Conservation (phyloP, 1,140 invertebrate genomes). For the Panulirus ornatus region DNA sequence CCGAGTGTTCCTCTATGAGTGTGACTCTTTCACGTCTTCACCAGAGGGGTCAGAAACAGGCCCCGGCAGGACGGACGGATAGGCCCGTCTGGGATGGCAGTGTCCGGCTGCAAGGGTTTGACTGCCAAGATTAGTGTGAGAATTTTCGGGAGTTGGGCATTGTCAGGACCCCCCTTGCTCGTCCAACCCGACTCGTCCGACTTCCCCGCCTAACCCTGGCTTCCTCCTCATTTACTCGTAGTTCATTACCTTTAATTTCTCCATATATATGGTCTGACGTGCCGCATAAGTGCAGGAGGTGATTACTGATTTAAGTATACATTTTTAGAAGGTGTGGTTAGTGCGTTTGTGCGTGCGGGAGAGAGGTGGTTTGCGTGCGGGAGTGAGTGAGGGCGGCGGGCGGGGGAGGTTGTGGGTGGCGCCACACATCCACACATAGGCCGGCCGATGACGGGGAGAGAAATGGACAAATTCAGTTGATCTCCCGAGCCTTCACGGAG, state of each 20-base stretch:
- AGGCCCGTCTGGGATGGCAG: neutral
- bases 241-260: too few relatives aligned
- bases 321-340: too few relatives aligned
- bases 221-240: neutral
- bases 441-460: conserved; percentile 48
- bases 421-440: conserved; percentile 34
- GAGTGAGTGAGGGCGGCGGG: neutral
- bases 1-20: too few relatives aligned
- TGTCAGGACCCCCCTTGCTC: conserved; percentile 35
- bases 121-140: conserved; percentile 63
- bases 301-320: too few relatives aligned
- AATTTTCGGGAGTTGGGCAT: conserved; percentile 58
- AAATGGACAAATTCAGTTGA: conserved; percentile 66
- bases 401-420: neutral
- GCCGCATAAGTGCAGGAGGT: too few relatives aligned
- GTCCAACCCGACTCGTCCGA: conserved; percentile 31
- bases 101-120: conserved; percentile 55
- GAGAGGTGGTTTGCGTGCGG: neutral
- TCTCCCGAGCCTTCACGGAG: conserved; percentile 34
- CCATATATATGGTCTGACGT: too few relatives aligned
- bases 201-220: neutral
- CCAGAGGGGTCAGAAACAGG: neutral
- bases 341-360: neutral
- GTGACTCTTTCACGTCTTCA: neutral
- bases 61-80: neutral